Base-by-base conservation (phyloP, 2,888 invertebrate species). In the Epirrhoe alternata region DNA sequence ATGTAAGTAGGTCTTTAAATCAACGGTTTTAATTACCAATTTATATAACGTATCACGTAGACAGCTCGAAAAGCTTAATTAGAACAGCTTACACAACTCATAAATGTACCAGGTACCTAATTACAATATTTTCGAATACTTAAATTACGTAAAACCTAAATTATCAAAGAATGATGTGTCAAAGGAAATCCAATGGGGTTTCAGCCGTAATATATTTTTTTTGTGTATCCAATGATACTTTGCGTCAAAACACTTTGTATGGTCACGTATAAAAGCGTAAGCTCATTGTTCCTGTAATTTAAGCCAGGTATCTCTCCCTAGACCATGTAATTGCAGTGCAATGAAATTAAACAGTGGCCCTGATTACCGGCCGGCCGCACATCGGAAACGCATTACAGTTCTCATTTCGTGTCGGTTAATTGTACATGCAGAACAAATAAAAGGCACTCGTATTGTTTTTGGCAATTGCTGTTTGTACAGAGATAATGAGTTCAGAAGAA, bases 11-110 rank as follows among this genome's bases (percentile, higher is more conserved):
- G 38, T 45, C 16, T 54, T 71, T 68, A 73, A 68, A 70, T 69
- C 65, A 66, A 65, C 49, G 60, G 58, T 59, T 71, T 71, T 73
- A 71, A 73, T 71, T 68, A 67, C 63, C 70, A 2, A 70, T 70
- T 73, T 71, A 71, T 61, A 67, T 51, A 64, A 66, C 66, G 68
- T 64, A 69, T 57, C 60, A 45, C 45, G 61, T 51, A 63, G 60
- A 61, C 42, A 33, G 30, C 16, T 17, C 2, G 12, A 17, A 6
- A 16, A 57, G 61, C 38, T 53, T 47, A 7, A 6, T 0, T 6
- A 49, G 53, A 50, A 3, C 33, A 57, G 57, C 53, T 64, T 33
- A 45, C 12, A 51, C 38, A 42, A 7, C 8, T 24, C 24, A 24
- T 24, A 24, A 24, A 24, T 24, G 24, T 24, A 24, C 24, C 24